Base-by-base conservation (phyloP, 2,797 vertebrate genomes). In the Apogon talboti region DNA sequence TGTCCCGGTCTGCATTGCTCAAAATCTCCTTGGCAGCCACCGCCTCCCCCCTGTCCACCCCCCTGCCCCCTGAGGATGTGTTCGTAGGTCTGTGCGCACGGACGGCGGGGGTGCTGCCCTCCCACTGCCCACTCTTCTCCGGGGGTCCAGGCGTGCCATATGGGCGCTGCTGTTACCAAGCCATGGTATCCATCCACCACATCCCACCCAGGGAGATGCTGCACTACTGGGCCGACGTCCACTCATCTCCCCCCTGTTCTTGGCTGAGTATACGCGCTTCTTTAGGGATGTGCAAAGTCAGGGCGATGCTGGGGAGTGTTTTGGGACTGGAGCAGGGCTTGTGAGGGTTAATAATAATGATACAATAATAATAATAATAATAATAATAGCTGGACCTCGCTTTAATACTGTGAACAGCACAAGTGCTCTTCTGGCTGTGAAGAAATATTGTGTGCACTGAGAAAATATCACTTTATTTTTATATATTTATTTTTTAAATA, bases 51-150 rank as follows among this genome's bases (percentile, higher is more conserved):
- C 62, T 83, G 58, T 91, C 85, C 58, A 74, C 91, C 69, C 91
- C 81, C 2, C 80, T 95, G 15, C 91, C 93, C 0, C 85, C 96
- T 0, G 96, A 98, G 84, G 96, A 98, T 4, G 94, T 93, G 18
- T 97, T 95, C 63, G 87, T 97, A 1, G 96, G 96, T 0, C 69
- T 95, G 15, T 95, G 94, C 5, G 95, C 96, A 1, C 87, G 82
- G 2, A 40, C 76, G 0, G 94, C 93, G 0, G 95, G 96, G 4
- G 82, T 98, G 13, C 14, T 84, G n/a, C 96, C 96, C 3, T 92
- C 88, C 0, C 96, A 97, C 57, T 90, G 91, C 41, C 85, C 94
- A 0, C 92, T 90, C 21, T 92, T 98, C 74, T 94, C 95, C 0
- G 96, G 96, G 0, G 93, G 95, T 3, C 94, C 93, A 0, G 64